Percentiles rank a stretch among this genome's conserved stretches.
phyloP scores from a whole-genome alignment of 1,140 invertebrate genomes.

The Dolichoris vasculosae region DNA sequence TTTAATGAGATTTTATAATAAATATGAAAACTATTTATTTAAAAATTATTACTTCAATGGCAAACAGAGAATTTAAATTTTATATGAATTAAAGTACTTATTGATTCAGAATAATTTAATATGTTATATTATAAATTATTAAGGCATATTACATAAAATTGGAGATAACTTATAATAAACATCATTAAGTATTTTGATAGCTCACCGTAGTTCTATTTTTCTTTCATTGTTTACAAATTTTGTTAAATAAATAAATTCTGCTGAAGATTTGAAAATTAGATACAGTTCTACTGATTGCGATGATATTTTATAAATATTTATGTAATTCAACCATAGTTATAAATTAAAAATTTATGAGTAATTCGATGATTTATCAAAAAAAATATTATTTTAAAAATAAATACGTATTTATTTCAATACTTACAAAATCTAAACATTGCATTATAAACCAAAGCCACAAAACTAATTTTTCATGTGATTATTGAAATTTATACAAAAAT shows the following conservation, averaged over 20 bases:
- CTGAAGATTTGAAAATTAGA: slow-evolving; percentile 35
- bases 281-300: neutral
- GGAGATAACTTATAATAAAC: neutral
- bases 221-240: slow-evolving; percentile 28
- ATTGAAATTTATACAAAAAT: slow-evolving; percentile 35
- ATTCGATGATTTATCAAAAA: neutral
- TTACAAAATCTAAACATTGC: slow-evolving; percentile 39
- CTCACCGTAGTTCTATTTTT: slow-evolving; percentile 20
- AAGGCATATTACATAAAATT: too few relatives aligned
- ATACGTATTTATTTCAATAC: slow-evolving; percentile 4
- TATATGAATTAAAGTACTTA: too few relatives aligned
- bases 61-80: too few relatives aligned
- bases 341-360: slow-evolving; percentile 12
- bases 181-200: neutral
- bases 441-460: slow-evolving; percentile 34
- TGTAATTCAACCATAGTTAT: slow-evolving; percentile 16
- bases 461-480: slow-evolving; percentile 17
- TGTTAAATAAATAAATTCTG: slow-evolving; percentile 36
- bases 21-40: too few relatives aligned
- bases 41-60: too few relatives aligned
- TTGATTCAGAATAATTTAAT: too few relatives aligned
- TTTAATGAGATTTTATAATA: too few relatives aligned
- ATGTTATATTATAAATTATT: too few relatives aligned
- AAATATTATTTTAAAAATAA: neutral
- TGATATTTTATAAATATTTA: slow-evolving; percentile 24